A percentile compares a stretch with the other conserved stretches of the same genome.
Conservation (phyloP, 1,140 invertebrate species). For the Bombus ignitus region DNA sequence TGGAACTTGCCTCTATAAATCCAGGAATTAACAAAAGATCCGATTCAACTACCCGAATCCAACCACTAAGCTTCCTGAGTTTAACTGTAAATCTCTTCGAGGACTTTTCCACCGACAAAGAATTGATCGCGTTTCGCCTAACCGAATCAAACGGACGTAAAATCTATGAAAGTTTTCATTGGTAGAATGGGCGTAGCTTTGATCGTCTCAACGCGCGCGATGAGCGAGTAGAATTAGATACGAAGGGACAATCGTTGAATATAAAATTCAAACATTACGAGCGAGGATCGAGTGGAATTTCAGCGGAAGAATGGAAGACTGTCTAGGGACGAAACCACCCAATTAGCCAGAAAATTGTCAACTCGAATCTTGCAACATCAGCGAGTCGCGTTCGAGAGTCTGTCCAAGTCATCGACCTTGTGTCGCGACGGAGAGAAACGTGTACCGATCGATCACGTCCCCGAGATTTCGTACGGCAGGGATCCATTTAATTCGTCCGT, state of each 20-base stretch:
- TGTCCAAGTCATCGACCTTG: slow-evolving; percentile 33
- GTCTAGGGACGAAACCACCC: background rate
- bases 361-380: background rate
- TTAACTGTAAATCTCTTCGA: background rate
- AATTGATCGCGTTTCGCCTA: background rate
- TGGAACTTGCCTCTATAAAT: slow-evolving; percentile 32
- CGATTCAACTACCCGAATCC: background rate
- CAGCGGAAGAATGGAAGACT: background rate
- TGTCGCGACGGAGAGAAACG: background rate
- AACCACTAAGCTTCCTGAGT: background rate
- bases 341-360: slow-evolving; percentile 35
- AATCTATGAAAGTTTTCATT: background rate
- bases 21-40: slow-evolving; percentile 18
- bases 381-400: background rate
- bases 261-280: background rate
- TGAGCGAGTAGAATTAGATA: background rate
- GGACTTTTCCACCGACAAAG: too few species aligned
- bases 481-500: slow-evolving; percentile 19
- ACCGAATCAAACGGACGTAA: background rate
- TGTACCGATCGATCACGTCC: slow-evolving; percentile 43
- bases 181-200: background rate
- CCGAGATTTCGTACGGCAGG: slow-evolving; percentile 18
- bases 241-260: background rate
- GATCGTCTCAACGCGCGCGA: background rate
- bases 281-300: background rate